A percentile compares a stretch with the other conserved stretches of the same genome.
Evolutionary conservation across 1,140 invertebrate genomes (phyloP).

Genomic region (Scylla paramamosain): DNA sequence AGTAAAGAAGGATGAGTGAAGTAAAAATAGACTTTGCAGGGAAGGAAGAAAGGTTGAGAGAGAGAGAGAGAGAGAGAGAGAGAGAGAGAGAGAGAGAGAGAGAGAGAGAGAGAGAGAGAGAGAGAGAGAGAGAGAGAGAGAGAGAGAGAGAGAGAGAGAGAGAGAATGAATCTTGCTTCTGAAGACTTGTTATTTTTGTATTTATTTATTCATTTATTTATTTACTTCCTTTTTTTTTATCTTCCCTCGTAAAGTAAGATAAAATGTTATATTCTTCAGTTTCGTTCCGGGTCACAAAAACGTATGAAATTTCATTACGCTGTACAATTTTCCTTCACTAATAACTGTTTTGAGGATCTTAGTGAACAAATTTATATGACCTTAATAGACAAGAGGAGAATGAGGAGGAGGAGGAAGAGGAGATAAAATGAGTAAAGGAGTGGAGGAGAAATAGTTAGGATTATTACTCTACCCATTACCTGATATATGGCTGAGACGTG

Average conservation of each 20-base stretch:
- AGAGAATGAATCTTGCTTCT: too few relatives aligned
- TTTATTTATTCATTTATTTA: not conserved
- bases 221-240: not conserved
- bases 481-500: constrained; percentile 1
- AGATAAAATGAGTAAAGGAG: too few relatives aligned
- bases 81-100: too few relatives aligned
- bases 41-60: too few relatives aligned
- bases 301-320: not conserved
- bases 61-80: too few relatives aligned
- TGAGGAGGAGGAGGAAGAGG: not conserved
- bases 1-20: not conserved
- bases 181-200: not conserved
- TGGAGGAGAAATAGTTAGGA: not conserved
- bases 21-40: too few relatives aligned
- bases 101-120: too few relatives aligned
- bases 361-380: not conserved
- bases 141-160: too few relatives aligned
- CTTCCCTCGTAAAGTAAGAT: not conserved
- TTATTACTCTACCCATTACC: not conserved
- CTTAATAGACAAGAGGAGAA: not conserved
- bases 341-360: not conserved
- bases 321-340: not conserved
- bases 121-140: too few relatives aligned
- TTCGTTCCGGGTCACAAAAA: not conserved
- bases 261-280: not conserved